Conservation (phyloP, 2,888 invertebrate genomes). For the Noctua fimbriata region DNA sequence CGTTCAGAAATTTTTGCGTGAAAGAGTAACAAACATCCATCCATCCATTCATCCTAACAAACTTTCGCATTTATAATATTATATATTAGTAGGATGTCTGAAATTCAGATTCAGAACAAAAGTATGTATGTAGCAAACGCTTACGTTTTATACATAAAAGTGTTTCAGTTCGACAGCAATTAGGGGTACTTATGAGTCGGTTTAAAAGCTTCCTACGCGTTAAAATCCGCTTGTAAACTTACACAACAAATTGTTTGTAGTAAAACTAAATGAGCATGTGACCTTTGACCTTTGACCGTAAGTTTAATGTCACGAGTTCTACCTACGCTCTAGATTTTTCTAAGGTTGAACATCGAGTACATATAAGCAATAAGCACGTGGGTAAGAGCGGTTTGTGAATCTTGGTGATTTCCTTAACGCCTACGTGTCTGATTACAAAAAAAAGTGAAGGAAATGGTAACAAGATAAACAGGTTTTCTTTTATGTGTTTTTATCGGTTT, state of each 20-base stretch:
- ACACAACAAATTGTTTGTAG: constrained; percentile 26
- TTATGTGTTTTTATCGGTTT: neutral
- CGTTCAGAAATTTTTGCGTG: too few relatives aligned
- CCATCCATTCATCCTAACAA: neutral
- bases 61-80: too few relatives aligned
- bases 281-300: constrained; percentile 32
- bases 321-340: constrained; percentile 32
- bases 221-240: constrained; percentile 38
- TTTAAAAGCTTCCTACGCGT: constrained; percentile 23
- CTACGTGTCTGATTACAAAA: constrained; percentile 16
- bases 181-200: neutral
- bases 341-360: neutral
- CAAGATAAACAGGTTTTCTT: neutral
- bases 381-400: constrained; percentile 8
- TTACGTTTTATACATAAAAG: constrained; percentile 19
- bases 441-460: neutral
- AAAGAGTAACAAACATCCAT: too few relatives aligned
- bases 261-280: constrained; percentile 31
- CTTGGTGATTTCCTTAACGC: constrained; percentile 1
- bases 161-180: constrained; percentile 17
- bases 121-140: neutral
- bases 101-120: neutral
- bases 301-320: constrained; percentile 39
- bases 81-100: neutral
- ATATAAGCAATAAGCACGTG: neutral